These are phyloP conservation scores for Chaenodraco wilsoni DNA, from an alignment of 2,797 vertebrate genomes.

Conservation along the genomic window DNA sequence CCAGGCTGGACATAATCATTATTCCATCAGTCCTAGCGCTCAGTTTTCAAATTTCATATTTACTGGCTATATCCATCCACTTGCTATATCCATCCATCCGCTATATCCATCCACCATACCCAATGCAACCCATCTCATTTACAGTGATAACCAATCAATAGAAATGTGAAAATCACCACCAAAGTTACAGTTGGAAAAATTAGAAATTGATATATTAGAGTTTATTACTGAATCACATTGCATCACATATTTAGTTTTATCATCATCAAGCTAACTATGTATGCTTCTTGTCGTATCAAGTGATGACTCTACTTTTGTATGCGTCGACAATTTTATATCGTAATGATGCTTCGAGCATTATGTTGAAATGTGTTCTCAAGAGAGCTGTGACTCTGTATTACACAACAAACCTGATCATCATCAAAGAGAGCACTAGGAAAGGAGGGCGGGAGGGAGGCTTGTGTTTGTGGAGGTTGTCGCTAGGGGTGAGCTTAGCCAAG, in stretches of 20 bases:
- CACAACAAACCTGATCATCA: conserved; percentile 60
- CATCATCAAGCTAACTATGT: background rate
- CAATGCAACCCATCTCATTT: conserved; percentile 20
- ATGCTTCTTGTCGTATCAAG: background rate
- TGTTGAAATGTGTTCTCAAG: conserved; percentile 14
- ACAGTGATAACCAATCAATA: conserved; percentile 8
- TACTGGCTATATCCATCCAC: conserved; percentile 37
- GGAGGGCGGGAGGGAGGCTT: conserved; percentile 5
- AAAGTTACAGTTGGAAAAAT: background rate
- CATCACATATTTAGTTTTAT: background rate
- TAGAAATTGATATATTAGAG: background rate
- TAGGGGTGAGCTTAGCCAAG: conserved; percentile 56
- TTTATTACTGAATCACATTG: background rate
- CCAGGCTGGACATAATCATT: conserved; percentile 9
- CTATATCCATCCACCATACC: conserved; percentile 35
- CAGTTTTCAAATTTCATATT: conserved; percentile 35
- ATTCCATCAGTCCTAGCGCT: conserved; percentile 16
- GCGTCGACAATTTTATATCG: conserved; percentile 19
- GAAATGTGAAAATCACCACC: background rate
- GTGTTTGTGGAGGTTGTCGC: conserved; percentile 52
- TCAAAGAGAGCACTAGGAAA: conserved; percentile 27
- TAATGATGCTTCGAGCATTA: conserved; percentile 22
- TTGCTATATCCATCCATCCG: background rate
- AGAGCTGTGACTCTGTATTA: conserved; percentile 58
- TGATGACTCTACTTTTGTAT: conserved; percentile 6